Evolutionary conservation across 2,888 invertebrate genomes (phyloP).

Genomic region (Ischnus inquisitorius): DNA sequence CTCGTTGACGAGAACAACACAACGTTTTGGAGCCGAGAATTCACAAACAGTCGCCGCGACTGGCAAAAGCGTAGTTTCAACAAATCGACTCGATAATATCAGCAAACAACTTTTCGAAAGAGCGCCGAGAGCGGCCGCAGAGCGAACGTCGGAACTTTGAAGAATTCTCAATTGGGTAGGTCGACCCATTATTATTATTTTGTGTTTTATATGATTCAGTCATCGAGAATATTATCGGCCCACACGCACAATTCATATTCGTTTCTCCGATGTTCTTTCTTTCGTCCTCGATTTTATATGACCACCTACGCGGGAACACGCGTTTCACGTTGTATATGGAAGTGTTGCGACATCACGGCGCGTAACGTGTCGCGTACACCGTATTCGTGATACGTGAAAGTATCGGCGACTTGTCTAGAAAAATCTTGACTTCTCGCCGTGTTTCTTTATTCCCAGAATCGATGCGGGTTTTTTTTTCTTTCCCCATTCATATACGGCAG

Average conservation of each 20-base stretch:
- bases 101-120: neutral
- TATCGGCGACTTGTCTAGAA: slow-evolving; percentile 22
- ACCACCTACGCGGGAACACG: slow-evolving; percentile 51
- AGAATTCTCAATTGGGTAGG: neutral
- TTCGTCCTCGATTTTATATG: slow-evolving; percentile 49
- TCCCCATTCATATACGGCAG: neutral
- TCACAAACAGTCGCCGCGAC: neutral
- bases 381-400: slow-evolving; percentile 33
- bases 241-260: slow-evolving; percentile 24
- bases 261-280: slow-evolving; percentile 38
- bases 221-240: slow-evolving; percentile 19
- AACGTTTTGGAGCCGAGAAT: neutral
- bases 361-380: slow-evolving; percentile 18
- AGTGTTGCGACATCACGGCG: slow-evolving; percentile 34
- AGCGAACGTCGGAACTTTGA: neutral
- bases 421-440: slow-evolving; percentile 2
- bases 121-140: neutral
- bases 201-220: neutral
- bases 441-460: slow-evolving; percentile 6
- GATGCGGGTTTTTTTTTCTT: neutral
- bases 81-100: neutral
- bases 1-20: neutral
- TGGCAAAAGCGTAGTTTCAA: neutral
- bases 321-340: slow-evolving; percentile 27
- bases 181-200: slow-evolving; percentile 15